A percentile compares a stretch with the other conserved stretches of the same genome.
Evolutionary conservation across 2,113 vertebrate species (phyloP).

Genomic region (Megaceryle maxima): DNA sequence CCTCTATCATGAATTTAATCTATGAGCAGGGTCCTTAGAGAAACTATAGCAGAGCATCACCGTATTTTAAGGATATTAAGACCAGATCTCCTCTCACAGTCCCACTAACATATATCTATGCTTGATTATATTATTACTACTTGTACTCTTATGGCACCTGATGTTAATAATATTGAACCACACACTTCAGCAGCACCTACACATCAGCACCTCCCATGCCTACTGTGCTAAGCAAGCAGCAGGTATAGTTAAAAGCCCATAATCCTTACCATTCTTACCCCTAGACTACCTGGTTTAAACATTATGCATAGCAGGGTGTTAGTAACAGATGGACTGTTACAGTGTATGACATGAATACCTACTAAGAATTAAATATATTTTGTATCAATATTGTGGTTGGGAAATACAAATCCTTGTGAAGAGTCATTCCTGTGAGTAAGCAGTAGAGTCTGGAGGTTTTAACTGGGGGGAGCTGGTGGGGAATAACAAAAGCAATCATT

Average conservation of each 20-base stretch:
- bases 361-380: background rate
- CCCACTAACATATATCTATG: background rate
- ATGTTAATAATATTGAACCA: background rate
- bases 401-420: background rate
- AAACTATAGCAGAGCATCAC: background rate
- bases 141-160: background rate
- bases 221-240: background rate
- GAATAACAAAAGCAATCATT: background rate
- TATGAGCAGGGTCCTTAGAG: background rate
- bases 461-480: background rate
- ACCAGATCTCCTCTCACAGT: background rate
- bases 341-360: background rate
- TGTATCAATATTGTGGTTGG: conserved; percentile 1
- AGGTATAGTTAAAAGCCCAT: background rate
- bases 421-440: background rate
- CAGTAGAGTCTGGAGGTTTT: background rate
- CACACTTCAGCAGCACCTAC: background rate
- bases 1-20: accelerated
- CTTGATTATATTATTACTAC: background rate
- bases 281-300: background rate
- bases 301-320: background rate
- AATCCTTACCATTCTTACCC: background rate
- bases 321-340: background rate
- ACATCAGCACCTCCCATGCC: background rate
- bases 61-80: background rate